These are phyloP conservation scores for Clitarchus hookeri DNA, from an alignment of 2,888 invertebrate genomes.

Conservation along the genomic window DNA sequence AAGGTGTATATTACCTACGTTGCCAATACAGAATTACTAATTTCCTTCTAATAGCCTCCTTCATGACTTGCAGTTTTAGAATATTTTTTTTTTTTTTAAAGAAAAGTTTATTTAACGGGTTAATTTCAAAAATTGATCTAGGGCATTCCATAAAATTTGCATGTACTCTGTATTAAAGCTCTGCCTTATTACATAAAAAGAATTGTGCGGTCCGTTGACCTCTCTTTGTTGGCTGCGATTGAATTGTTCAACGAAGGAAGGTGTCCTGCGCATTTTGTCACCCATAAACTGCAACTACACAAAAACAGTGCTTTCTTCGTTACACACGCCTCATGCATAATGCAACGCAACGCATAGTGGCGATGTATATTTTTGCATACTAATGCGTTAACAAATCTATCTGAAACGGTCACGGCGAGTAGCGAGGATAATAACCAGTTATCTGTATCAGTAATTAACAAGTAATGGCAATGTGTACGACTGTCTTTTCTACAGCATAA, in stretches of 20 bases:
- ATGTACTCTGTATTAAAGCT: too few species aligned
- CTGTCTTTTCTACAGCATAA: background rate
- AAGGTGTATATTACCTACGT: too few species aligned
- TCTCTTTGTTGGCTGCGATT: background rate
- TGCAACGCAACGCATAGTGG: background rate
- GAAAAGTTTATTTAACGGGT: too few species aligned
- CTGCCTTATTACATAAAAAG: too few species aligned
- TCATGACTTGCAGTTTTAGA: too few species aligned
- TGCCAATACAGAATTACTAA: too few species aligned
- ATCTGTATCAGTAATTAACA: slow-evolving; percentile 14
- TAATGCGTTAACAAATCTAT: background rate
- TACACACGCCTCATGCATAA: background rate
- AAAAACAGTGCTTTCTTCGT: slow-evolving; percentile 4
- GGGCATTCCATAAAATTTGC: too few species aligned
- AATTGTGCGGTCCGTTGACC: too few species aligned
- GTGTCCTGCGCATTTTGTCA: background rate
- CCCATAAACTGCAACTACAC: background rate
- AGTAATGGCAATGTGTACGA: background rate
- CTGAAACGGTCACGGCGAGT: background rate
- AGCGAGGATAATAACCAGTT: background rate
- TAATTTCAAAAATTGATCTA: too few species aligned
- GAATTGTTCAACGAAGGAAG: background rate
- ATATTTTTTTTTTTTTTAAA: too few species aligned
- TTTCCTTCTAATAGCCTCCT: too few species aligned
- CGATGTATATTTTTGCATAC: background rate